These are phyloP conservation scores for Nasonovia ribisnigri DNA, from an alignment of 2,888 invertebrate genomes.

Conservation along the genomic window DNA sequence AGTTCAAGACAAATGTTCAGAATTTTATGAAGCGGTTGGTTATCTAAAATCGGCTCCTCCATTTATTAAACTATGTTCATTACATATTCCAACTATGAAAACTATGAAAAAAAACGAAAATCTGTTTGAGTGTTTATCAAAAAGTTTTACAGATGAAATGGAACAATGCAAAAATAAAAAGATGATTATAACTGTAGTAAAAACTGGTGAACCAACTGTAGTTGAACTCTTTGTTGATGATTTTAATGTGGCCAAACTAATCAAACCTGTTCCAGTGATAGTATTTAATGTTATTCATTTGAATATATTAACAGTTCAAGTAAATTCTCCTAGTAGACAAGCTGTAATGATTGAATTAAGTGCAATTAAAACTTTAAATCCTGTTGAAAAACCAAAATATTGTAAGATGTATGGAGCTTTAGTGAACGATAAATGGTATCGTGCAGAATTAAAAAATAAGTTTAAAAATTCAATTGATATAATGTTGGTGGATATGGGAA, in stretches of 20 bases:
- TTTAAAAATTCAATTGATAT: not conserved
- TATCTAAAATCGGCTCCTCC: slow-evolving; percentile 37
- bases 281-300: not conserved
- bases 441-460: not conserved
- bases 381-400: not conserved
- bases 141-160: slow-evolving; percentile 47
- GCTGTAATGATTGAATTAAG: slow-evolving; percentile 13
- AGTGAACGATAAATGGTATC: not conserved
- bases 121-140: not conserved
- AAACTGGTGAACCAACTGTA: slow-evolving; percentile 35
- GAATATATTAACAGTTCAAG: slow-evolving; percentile 32
- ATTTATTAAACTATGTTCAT: slow-evolving; percentile 45
- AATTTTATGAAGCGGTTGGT: slow-evolving; percentile 46
- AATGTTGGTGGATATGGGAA: slow-evolving; percentile 26
- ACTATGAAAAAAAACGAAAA: not conserved
- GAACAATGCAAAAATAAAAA: not conserved
- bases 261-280: slow-evolving; percentile 42
- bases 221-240: slow-evolving; percentile 28
- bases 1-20: slow-evolving; percentile 28
- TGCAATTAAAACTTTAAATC: not conserved
- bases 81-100: slow-evolving; percentile 7
- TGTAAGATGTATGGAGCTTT: slow-evolving; percentile 41
- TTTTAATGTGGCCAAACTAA: slow-evolving; percentile 7
- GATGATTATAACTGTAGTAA: not conserved
- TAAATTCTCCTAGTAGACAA: not conserved